phyloP scores from a whole-genome alignment of 1,140 invertebrate species.

The Oryctes rhinoceros region DNA sequence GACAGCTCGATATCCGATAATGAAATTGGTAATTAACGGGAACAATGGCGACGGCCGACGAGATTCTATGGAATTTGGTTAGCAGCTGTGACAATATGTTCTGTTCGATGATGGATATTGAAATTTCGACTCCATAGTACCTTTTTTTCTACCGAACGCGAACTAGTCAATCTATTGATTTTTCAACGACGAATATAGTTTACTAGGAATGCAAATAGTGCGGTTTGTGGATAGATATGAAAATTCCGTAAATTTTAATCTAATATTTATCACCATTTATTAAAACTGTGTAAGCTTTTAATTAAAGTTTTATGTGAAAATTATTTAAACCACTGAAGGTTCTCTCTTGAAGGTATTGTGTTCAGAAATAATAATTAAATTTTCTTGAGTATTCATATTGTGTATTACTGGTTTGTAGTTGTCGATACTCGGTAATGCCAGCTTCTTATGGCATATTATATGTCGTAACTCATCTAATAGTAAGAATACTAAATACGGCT shows the following conservation, averaged over 20 bases:
- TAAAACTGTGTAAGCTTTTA: no score
- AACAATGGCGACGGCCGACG: conserved; percentile 25
- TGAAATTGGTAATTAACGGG: conserved; percentile 33
- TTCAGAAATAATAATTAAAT: no score
- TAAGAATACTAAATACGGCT: no score
- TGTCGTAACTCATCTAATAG: no score
- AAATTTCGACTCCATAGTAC: not conserved
- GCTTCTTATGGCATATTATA: no score
- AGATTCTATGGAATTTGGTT: conserved; percentile 14
- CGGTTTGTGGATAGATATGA: not conserved
- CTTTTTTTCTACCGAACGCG: not conserved
- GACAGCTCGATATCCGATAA: conserved; percentile 30
- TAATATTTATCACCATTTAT: no score
- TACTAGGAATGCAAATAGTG: not conserved
- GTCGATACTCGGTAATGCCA: no score
- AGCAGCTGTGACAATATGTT: conserved; percentile 21
- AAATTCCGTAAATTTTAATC: not conserved
- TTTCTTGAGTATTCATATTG: no score
- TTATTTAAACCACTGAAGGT: no score
- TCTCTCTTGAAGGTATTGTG: no score
- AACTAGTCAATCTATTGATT: conserved; percentile 8
- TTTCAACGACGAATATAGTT: not conserved
- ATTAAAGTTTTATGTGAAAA: no score
- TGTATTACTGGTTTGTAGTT: no score
- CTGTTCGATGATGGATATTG: conserved; percentile 12